Evolutionary conservation across 2,797 vertebrate genomes (phyloP), one percentile per base, ranked within the genome.

Genomic region (Betta splendens): DNA sequence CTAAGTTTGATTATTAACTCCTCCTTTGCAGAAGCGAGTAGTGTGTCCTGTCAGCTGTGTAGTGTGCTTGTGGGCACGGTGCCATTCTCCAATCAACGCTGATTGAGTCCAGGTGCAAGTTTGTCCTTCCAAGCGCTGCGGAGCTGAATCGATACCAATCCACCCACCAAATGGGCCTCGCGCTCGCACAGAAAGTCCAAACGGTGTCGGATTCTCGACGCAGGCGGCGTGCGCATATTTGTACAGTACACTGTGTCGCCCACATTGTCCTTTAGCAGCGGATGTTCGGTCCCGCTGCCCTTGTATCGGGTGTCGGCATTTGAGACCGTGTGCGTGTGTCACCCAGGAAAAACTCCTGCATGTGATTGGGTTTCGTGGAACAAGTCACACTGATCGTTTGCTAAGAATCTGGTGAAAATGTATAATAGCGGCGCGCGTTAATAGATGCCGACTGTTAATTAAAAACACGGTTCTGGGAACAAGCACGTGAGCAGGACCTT

Each of bases 51-150:
- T 87, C 84, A 85, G 83, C 81, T 88, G 85, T 40, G 67, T 12
- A 61, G 61, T 44, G 53, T 28, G 63, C 47, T 29, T 33, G 72
- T 36, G 72, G 83, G 88, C 86, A 71, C 20, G 58, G 46, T 81
- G 84, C 85, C 86, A 79, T 69, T 57, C 64, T 75, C 84, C 85
- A 88, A 89, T 90, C 88, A 86, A 48, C 71, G 47, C 3, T 85
- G 85, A 89, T 86, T 82, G 85, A 84, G 83, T 85, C 82, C 86
- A 89, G 86, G 83, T 90, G 88, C 81, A 43, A 44, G 82, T 82
- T 77, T 85, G 87, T 87, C 85, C 85, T 87, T 89, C 85, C 84
- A 85, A 87, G 81, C 31, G 42, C 58, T 33, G 21, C 29, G 5
- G 64, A 73, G 75, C 62, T 69, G 81, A 87, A 82, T 83, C 48